A percentile compares a stretch with the other conserved stretches of the same genome.
phyloP scores from a whole-genome alignment of 2,113 vertebrate species.

The Vombatus ursinus region DNA sequence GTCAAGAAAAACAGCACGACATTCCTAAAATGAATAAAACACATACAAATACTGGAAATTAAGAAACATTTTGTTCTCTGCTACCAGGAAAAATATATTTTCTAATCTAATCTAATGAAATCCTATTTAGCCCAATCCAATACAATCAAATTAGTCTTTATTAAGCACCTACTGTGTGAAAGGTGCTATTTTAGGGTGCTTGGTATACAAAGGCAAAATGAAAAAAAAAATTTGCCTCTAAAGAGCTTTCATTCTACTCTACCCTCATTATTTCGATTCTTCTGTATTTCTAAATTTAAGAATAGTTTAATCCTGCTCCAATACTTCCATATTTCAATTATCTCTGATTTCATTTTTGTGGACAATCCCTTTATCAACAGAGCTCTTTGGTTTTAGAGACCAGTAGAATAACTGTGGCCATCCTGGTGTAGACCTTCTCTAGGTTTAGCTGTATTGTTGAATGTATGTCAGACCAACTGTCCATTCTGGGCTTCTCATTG shows the following conservation, averaged over 20 bases:
- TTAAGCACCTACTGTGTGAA: background rate
- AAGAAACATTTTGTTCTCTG: background rate
- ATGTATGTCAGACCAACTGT: background rate
- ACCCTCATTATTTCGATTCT: background rate
- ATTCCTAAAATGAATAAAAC: background rate
- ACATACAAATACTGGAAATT: background rate
- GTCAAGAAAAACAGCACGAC: background rate
- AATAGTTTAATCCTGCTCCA: background rate
- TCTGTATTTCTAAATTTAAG: slow-evolving; percentile 42
- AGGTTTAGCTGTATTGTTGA: background rate
- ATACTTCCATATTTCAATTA: background rate
- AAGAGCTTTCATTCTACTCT: background rate
- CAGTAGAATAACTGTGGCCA: background rate
- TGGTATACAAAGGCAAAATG: background rate
- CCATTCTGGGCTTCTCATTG: background rate
- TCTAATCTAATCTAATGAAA: background rate
- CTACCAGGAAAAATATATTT: background rate
- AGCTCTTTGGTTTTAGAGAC: background rate
- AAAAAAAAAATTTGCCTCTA: background rate
- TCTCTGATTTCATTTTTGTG: background rate
- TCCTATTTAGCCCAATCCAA: background rate
- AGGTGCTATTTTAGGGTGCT: background rate
- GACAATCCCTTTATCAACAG: background rate
- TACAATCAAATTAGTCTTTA: background rate
- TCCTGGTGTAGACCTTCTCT: background rate